Conservation (phyloP, 2,113 vertebrate genomes). For the Boleophthalmus pectinirostris region DNA sequence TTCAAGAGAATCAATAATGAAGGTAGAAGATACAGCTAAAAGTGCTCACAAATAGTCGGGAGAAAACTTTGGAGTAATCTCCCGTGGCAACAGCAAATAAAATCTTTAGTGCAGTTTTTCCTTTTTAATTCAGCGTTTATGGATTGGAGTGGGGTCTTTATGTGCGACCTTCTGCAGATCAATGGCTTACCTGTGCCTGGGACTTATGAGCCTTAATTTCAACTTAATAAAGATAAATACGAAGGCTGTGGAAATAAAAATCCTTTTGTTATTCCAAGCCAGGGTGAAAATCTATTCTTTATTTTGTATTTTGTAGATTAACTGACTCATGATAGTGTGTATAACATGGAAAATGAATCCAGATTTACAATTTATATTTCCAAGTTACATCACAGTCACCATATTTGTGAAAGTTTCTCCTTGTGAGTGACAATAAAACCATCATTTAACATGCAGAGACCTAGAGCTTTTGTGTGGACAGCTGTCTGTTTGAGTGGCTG, state of each 20-base stretch:
- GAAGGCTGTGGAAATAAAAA: neutral
- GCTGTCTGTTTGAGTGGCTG: neutral
- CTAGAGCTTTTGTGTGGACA: neutral
- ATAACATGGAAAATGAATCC: neutral
- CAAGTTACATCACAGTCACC: neutral
- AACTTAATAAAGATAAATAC: conserved; percentile 1
- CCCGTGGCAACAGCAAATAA: neutral
- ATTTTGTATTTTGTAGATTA: neutral
- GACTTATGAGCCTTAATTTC: conserved; percentile 1
- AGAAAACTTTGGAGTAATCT: conserved; percentile 1
- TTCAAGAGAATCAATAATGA: conserved; percentile 7
- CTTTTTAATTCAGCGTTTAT: conserved; percentile 4
- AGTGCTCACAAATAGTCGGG: neutral
- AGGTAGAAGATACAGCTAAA: neutral
- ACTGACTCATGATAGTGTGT: neutral
- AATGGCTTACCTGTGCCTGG: neutral
- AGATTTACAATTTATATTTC: neutral
- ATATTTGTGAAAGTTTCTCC: too few relatives aligned
- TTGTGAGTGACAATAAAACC: too few relatives aligned
- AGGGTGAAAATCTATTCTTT: neutral
- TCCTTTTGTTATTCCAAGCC: neutral
- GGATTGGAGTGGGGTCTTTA: conserved; percentile 5
- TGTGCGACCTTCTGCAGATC: conserved; percentile 3
- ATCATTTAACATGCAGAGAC: neutral
- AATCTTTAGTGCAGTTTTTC: neutral